Percentiles rank a stretch among this genome's conserved stretches.
phyloP scores from a whole-genome alignment of 2,113 vertebrate species.

The Sceloporus undulatus region DNA sequence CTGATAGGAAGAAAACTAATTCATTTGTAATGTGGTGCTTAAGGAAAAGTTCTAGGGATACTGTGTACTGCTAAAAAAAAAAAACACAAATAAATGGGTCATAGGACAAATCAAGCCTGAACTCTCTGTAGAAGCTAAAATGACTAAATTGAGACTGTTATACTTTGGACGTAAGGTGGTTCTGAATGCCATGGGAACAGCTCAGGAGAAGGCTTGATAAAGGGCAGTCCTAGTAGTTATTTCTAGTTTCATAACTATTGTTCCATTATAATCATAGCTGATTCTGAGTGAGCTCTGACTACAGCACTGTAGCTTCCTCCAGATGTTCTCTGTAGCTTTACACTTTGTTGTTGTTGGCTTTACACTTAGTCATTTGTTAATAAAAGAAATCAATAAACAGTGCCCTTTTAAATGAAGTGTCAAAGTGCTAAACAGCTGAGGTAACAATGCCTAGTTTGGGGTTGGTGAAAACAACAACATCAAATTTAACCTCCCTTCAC shows the following conservation, averaged over 20 bases:
- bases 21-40: no score
- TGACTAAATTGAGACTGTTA: no score
- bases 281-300: background rate
- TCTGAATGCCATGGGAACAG: background rate
- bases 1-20: no score
- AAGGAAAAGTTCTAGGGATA: no score
- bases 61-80: no score
- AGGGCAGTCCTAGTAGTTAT: background rate
- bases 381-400: background rate
- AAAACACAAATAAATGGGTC: no score
- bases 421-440: background rate
- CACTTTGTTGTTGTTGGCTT: background rate
- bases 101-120: no score
- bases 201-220: background rate
- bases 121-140: no score
- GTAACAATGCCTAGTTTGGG: background rate
- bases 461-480: background rate
- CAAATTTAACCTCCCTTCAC: background rate
- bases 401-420: background rate
- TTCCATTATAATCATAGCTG: background rate
- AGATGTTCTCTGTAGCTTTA: slow-evolving; percentile 1
- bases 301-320: slow-evolving; percentile 14
- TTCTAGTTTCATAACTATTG: background rate
- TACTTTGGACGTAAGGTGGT: no score
- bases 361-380: background rate